Percentiles rank a stretch among this genome's conserved stretches.
phyloP scores from a whole-genome alignment of 2,113 vertebrate species.

The Elachura formosa region DNA sequence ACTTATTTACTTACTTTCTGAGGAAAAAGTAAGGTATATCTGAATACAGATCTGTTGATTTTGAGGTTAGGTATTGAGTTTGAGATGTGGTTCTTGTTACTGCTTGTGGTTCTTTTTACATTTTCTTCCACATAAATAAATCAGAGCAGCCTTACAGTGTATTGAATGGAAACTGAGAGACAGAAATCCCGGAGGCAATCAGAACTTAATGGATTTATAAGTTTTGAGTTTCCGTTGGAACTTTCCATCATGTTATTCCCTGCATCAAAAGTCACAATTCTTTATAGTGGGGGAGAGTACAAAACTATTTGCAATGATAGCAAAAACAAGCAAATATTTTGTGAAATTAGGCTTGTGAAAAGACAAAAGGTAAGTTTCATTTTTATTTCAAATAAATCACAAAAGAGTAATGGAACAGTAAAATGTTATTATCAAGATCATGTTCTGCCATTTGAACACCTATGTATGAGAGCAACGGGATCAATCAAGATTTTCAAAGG shows the following conservation, averaged over 20 bases:
- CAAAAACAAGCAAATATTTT: neutral
- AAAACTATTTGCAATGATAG: neutral
- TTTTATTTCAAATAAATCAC: neutral
- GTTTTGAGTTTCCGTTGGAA: neutral
- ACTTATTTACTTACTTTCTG: neutral
- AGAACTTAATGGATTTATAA: neutral
- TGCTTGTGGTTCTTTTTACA: neutral
- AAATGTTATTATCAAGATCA: neutral
- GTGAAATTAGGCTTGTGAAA: neutral
- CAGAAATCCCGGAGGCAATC: neutral
- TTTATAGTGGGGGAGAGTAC: neutral
- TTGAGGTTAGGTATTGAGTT: neutral
- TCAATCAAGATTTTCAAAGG: neutral
- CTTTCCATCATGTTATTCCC: neutral
- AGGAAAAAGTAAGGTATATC: neutral
- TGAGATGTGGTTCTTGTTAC: neutral
- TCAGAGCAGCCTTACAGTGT: neutral
- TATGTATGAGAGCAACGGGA: neutral
- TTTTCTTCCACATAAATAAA: conserved; percentile 13
- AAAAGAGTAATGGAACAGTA: neutral
- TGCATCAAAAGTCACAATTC: neutral
- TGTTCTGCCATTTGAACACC: neutral
- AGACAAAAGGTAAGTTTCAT: neutral
- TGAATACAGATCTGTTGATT: neutral
- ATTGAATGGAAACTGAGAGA: neutral